Base-by-base conservation (phyloP, 30 jellyfish, hydroid and myxozoan genomes). In the Aurelia sp. region DNA sequence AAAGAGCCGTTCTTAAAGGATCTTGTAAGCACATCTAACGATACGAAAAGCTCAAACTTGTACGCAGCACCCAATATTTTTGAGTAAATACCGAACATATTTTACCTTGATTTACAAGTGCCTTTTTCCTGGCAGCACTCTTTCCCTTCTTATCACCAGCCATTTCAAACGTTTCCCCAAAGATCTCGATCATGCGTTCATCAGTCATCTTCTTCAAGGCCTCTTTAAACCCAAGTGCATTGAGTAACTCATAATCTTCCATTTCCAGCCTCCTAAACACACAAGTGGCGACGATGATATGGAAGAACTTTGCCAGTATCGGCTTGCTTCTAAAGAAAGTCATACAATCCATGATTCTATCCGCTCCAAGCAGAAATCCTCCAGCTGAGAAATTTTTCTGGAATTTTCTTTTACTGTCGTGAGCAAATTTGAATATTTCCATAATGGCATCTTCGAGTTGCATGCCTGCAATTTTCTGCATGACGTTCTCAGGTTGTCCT, bases 271-370 rank as follows among this genome's bases (percentile, higher is more conserved):
- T 90, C 53, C 85, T 90, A 53, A 80, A 92, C 12, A 80, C 74
- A 10, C 97, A 88, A 0, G 96, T 92, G 20, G 98, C 90, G 1
- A 92, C 76, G 17, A 92, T 38, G 18, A 92, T 81, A 63, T 92
- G 97, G 67, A 92, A 92, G 19, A 92, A 57, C 61, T 83, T 80
- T 13, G 81, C 53, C 83, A 80, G 78, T 17, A 92, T 67, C 10
- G 91, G 88, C 4, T 51, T 60, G 38, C 84, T 73, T 63, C 78
- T 44, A 30, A 85, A 73, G 47, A 63, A 47, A 82, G 35, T 85
- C 88, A 85, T 75, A 18, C 57, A 33, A 11, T 72, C 81, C 22
- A 72, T 24, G 65, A 84, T 84, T 18, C 64, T 50, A 10, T 60
- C 62, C 13, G 86, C 72, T 4, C 67, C 81, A 11, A 38, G 35